Evolutionary conservation across 2,888 invertebrate genomes (phyloP), one percentile per base, ranked within the genome.

Genomic region (Lordiphosa andalusiaca): DNA sequence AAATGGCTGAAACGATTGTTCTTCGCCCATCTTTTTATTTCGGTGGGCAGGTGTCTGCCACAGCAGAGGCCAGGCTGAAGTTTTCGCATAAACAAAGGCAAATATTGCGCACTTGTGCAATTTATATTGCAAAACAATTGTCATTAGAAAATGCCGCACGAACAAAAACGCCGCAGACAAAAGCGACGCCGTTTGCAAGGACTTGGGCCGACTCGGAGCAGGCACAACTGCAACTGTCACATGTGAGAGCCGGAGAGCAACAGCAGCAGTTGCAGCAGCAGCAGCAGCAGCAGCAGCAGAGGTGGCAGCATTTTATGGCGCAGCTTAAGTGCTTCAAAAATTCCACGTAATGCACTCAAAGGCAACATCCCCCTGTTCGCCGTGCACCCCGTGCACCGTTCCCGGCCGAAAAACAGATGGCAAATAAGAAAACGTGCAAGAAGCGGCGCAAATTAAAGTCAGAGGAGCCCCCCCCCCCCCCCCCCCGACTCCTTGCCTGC

Each of bases 41-140:
- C 38, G 69, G 66, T 83, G 83, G 85, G 76, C 78, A 80, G 80
- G 81, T 78, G 81, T 80, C 81, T 68, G 84, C 51, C 48, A 40
- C 46, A 42, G 51, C 33, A 54, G 61, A 55, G 53, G 60, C 56
- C 60, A 55, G 53, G 51, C 64, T 75, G 68, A 82, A 74, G 82
- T 77, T 73, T 80, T 75, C 70, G 68, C 86, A 85, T 84, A 84
- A 85, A 77, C 73, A 81, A 77, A 86, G 75, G 74, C 86, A 82
- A 85, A 86, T 88, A 86, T 85, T 85, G 87, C 85, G 85, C 88
- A 86, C 87, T 86, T 83, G 87, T 87, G 76, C 82, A 84, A 83
- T 88, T 86, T 88, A 85, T 87, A 86, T 86, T 75, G 84, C 86
- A 86, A 87, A 85, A 82, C 86, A 86, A 86, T 88, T 88, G 87